A percentile compares a stretch with the other conserved stretches of the same genome.
Evolutionary conservation across 2,888 invertebrate genomes (phyloP).

Genomic region (Scaptomyza polygonia): DNA sequence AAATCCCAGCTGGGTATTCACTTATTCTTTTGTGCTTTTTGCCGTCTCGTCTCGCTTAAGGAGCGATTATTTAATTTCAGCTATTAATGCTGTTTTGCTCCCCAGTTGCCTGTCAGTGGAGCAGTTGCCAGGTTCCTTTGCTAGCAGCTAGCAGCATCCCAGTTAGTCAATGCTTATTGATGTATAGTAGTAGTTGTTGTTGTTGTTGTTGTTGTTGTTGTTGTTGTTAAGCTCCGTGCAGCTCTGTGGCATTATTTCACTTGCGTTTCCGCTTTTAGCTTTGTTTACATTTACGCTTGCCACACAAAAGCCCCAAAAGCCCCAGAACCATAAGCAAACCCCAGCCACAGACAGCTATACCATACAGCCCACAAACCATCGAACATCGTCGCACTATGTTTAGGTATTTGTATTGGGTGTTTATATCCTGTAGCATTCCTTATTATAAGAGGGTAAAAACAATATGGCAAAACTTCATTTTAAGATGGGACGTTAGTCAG

Average conservation of each 20-base stretch:
- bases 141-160: conserved; percentile 41
- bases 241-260: conserved; percentile 69
- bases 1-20: conserved; percentile 71
- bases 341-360: conserved; percentile 37
- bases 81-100: conserved; percentile 69
- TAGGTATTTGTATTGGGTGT: conserved; percentile 71
- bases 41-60: conserved; percentile 62
- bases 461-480: too few species aligned
- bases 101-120: conserved; percentile 51
- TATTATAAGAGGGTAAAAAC: too few species aligned
- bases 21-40: conserved; percentile 54
- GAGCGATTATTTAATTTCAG: conserved; percentile 78
- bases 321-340: conserved; percentile 60
- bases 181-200: conserved; percentile 67
- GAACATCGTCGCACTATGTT: conserved; percentile 75
- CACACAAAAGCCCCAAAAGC: conserved; percentile 78
- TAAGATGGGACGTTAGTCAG: too few species aligned
- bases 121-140: conserved; percentile 41
- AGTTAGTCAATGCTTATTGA: conserved; percentile 79
- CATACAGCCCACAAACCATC: conserved; percentile 41
- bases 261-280: conserved; percentile 80
- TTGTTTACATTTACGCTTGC: conserved; percentile 78
- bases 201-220: conserved; percentile 58
- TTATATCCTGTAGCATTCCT: conserved; percentile 36
- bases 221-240: conserved; percentile 46